phyloP scores from a whole-genome alignment of 2,888 invertebrate species.

The Xestia sexstrigata region DNA sequence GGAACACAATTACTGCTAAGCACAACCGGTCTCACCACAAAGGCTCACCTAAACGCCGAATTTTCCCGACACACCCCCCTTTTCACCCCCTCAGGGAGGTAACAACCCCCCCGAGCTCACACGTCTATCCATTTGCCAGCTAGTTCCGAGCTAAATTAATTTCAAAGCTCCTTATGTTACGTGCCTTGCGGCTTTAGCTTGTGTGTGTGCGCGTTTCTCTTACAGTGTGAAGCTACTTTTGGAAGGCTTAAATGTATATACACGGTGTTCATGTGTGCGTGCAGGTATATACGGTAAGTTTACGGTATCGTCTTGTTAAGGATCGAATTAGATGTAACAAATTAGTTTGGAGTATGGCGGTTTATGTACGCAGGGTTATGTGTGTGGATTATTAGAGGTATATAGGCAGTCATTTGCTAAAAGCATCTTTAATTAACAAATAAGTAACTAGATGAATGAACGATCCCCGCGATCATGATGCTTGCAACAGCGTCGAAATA shows the following conservation, averaged over 20 bases:
- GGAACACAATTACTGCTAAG: constrained; percentile 86
- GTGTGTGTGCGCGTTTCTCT: constrained; percentile 83
- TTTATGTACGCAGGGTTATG: constrained; percentile 66
- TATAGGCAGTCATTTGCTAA: constrained; percentile 10
- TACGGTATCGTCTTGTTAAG: constrained; percentile 87
- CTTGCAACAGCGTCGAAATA: too few relatives aligned
- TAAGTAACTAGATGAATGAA: not conserved
- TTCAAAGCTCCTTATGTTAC: constrained; percentile 91
- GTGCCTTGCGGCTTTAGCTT: constrained; percentile 90
- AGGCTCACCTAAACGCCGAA: constrained; percentile 90
- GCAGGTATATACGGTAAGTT: constrained; percentile 71
- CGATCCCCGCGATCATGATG: too few relatives aligned
- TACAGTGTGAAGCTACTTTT: constrained; percentile 82
- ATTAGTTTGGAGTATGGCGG: constrained; percentile 82
- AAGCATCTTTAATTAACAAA: constrained; percentile 16
- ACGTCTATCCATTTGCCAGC: constrained; percentile 91
- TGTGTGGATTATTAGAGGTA: constrained; percentile 36
- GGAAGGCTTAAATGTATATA: constrained; percentile 88
- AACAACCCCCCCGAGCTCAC: constrained; percentile 84
- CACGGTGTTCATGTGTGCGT: constrained; percentile 76
- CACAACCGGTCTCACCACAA: constrained; percentile 86
- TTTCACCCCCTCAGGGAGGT: constrained; percentile 69
- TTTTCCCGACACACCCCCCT: constrained; percentile 82
- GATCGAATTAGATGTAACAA: constrained; percentile 88
- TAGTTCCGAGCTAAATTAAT: constrained; percentile 91